Evolutionary conservation across 2,888 invertebrate genomes (phyloP).

Genomic region (Asteroscopus sphinx): DNA sequence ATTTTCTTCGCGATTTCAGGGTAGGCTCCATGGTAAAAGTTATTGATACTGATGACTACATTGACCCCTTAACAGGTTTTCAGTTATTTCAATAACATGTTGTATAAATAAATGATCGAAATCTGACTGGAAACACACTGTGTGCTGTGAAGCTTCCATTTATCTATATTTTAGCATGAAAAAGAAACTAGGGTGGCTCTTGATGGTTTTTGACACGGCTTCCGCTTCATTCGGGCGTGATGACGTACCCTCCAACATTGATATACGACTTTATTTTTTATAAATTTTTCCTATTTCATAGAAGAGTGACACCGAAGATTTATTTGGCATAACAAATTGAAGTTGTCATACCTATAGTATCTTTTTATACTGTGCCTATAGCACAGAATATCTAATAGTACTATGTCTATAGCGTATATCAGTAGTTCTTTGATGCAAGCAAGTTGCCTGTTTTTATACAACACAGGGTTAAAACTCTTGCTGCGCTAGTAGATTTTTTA

Average conservation of each 20-base stretch:
- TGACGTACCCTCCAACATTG: constrained; percentile 44
- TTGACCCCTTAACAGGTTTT: too few species aligned
- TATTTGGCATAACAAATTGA: constrained; percentile 8
- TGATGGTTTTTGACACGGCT: constrained; percentile 47
- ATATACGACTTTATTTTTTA: constrained; percentile 52
- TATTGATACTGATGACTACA: too few species aligned
- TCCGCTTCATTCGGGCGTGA: constrained; percentile 41
- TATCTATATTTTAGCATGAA: constrained; percentile 22
- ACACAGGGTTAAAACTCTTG: too few species aligned
- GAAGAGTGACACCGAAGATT: constrained; percentile 14
- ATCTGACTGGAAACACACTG: background rate
- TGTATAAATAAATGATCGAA: background rate
- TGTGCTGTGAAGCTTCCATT: background rate
- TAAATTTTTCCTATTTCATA: constrained; percentile 33
- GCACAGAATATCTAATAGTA: too few species aligned
- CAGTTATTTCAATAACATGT: too few species aligned
- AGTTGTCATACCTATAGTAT: too few species aligned
- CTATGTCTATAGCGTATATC: background rate
- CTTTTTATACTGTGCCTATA: too few species aligned
- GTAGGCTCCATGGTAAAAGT: too few species aligned
- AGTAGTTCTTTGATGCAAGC: background rate
- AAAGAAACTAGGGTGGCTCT: constrained; percentile 2
- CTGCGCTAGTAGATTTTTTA: too few species aligned
- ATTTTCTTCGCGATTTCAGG: too few species aligned
- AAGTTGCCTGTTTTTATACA: background rate